Evolutionary conservation across 2,113 vertebrate genomes (phyloP).

Genomic region (Myiozetetes cayanensis): DNA sequence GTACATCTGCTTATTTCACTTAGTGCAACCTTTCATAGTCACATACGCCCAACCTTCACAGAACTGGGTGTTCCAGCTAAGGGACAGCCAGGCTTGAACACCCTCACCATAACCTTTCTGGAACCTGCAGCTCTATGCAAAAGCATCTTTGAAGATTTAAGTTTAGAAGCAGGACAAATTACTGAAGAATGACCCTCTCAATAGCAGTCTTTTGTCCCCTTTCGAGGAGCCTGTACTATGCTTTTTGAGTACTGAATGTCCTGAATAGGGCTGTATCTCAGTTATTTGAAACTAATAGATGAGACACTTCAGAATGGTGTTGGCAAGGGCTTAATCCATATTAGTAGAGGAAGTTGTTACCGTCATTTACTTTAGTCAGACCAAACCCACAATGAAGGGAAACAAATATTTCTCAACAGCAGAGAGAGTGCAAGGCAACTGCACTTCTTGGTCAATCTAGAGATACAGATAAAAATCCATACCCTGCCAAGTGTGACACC

Average conservation of each 20-base stretch:
- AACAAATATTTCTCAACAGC: neutral
- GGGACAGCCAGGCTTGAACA: neutral
- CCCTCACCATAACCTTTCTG: neutral
- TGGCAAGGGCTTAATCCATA: neutral
- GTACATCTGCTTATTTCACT: neutral
- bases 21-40: neutral
- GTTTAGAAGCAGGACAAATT: neutral
- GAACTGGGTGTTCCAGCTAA: neutral
- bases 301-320: neutral
- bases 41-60: neutral
- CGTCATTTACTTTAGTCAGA: neutral
- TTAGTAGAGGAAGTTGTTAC: neutral
- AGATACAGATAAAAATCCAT: neutral
- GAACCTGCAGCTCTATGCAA: neutral
- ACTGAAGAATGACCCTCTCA: neutral
- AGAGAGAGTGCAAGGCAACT: neutral
- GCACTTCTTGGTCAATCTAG: neutral
- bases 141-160: neutral
- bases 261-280: neutral
- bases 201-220: neutral
- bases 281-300: neutral
- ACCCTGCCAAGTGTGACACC: neutral
- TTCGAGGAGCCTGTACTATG: too few species aligned
- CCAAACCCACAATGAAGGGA: neutral
- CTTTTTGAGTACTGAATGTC: neutral